Percentiles rank a stretch among this genome's conserved stretches.
These are phyloP conservation scores for Glareola pratincola DNA, from an alignment of 2,113 vertebrate species.

Conservation along the genomic window DNA sequence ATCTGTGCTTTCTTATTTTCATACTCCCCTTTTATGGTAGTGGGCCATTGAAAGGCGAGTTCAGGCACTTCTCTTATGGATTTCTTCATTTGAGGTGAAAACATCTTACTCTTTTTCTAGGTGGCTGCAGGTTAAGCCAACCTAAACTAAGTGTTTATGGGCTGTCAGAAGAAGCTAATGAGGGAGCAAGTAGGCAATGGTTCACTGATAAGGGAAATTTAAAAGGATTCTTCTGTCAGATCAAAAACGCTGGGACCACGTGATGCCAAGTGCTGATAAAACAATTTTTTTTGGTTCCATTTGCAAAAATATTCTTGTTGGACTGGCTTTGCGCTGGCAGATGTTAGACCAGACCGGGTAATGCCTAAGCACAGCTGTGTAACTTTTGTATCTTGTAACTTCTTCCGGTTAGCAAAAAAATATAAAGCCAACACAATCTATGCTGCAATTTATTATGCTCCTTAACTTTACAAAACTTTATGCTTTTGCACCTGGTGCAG, in stretches of 20 bases:
- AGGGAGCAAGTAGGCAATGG: not conserved
- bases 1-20: not conserved
- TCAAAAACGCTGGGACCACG: rapidly evolving
- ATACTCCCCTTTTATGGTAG: not conserved
- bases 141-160: not conserved
- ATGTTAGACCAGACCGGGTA: not conserved
- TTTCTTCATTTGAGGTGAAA: not conserved
- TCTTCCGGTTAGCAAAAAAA: not conserved
- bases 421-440: not conserved
- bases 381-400: too few species aligned
- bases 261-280: not conserved
- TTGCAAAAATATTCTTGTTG: not conserved
- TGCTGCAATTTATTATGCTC: not conserved
- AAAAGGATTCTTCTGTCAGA: not conserved
- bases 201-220: not conserved
- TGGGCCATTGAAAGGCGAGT: not conserved
- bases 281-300: not conserved
- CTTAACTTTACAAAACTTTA: not conserved
- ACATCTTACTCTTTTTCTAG: not conserved
- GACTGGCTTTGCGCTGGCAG: not conserved
- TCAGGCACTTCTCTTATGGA: not conserved
- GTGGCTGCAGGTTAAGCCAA: not conserved
- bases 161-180: not conserved
- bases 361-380: not conserved
- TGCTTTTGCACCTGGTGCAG: rapidly evolving